These are phyloP conservation scores for Stratiomys singularior DNA, from an alignment of 2,888 invertebrate species.

Conservation along the genomic window DNA sequence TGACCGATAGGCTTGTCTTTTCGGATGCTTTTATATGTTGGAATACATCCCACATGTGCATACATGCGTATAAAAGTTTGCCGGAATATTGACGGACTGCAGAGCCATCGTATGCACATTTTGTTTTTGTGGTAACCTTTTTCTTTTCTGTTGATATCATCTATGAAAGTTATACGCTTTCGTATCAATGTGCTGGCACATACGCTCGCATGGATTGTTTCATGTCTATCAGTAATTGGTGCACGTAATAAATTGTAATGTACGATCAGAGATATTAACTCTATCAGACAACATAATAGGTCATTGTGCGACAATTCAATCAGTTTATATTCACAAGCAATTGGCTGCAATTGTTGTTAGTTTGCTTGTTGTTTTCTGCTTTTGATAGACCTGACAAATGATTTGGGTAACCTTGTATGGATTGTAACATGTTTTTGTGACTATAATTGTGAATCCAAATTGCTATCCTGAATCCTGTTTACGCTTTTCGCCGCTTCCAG, in stretches of 20 bases:
- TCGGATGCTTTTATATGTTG: too few species aligned
- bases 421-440: too few species aligned
- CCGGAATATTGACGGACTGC: too few species aligned
- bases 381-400: too few species aligned
- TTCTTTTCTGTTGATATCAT: background rate
- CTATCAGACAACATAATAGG: constrained; percentile 39
- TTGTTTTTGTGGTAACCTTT: background rate
- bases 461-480: too few species aligned
- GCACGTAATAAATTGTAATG: constrained; percentile 28
- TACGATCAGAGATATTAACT: constrained; percentile 24
- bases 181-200: background rate
- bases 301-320: constrained; percentile 41
- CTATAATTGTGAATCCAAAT: too few species aligned
- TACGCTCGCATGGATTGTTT: background rate
- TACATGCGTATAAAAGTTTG: too few species aligned
- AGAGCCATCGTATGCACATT: too few species aligned
- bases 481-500: too few species aligned
- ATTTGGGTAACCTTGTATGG: too few species aligned
- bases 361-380: background rate
- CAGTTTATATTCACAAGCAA: constrained; percentile 20
- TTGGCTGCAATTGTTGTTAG: constrained; percentile 1
- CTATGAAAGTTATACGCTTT: too few species aligned
- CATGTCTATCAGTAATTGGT: background rate
- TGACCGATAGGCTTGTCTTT: constrained; percentile 43
- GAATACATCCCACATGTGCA: too few species aligned